Base-by-base conservation (phyloP, 2,797 vertebrate species). In the Adrianichthys oophorus region DNA sequence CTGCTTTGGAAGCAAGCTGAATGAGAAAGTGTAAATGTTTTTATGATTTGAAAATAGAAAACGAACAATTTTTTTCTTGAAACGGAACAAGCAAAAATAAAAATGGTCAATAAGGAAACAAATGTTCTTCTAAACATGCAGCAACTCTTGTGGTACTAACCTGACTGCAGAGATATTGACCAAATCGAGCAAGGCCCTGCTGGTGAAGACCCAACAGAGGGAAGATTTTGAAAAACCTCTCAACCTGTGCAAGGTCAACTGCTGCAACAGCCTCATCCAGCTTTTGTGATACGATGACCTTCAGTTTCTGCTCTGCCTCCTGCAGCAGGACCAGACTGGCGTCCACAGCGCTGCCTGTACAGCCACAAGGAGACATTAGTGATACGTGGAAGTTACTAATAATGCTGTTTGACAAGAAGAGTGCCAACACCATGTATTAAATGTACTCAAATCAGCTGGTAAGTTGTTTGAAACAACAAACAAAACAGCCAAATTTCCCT, bases 161-260 rank as follows among this genome's bases (percentile, higher is more conserved):
- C 95, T 98, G 96, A 74, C 91, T 93, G 81, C 96, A 96, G 67
- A 99, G 95, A 80, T 99, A 99, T 60, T 95, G 93, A 0, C 96
- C 95, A 63, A 99, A 98, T 70, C 93, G 95, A 73, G 94, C 93
- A 17, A 99, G 91, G n/a, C 98, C 98, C 52, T 99, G 94, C 49
- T 98, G 94, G 42, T 99, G 97, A 62, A 99, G 92, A 18, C 96
- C 95, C 59, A 99, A 78, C 70, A 99, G 86, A 46, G 98, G 97
- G 68, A 99, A 98, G 85, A 99, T 98, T 89, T 99, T 99, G 90
- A 99, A 99, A 87, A 99, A 99, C 56, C 96, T 90, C 56, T 99
- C 98, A 74, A 99, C 97, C 70, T 98, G 96, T 1, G 93, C 92
- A 2, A 98, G 87, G 85, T 99, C 94, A 0, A 93, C 94, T 8